Evolutionary conservation across 2,797 vertebrate genomes (phyloP).

Genomic region (Garrulus glandarius): DNA sequence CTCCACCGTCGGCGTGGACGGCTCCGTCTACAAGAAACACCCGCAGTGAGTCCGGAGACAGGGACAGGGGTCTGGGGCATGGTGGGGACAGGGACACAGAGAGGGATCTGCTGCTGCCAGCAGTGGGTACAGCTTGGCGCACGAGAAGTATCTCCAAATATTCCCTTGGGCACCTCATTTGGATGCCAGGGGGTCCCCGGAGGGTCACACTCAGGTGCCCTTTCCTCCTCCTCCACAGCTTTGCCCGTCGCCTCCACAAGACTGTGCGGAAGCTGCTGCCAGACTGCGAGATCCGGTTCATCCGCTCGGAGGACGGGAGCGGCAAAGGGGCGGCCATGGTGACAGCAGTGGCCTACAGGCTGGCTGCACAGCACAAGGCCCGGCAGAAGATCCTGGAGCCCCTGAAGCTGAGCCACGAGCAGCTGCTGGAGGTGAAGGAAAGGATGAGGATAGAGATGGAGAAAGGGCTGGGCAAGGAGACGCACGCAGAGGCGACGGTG

Average conservation of each 20-base stretch:
- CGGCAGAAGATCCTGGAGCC: constrained; percentile 83
- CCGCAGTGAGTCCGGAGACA: constrained; percentile 81
- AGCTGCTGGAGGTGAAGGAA: constrained; percentile 88
- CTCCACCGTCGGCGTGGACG: constrained; percentile 89
- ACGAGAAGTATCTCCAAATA: not conserved
- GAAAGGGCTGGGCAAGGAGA: constrained; percentile 81
- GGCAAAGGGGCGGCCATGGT: constrained; percentile 98
- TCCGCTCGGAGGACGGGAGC: constrained; percentile 90
- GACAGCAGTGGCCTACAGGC: constrained; percentile 90
- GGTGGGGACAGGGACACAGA: not conserved
- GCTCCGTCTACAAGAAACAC: constrained; percentile 94
- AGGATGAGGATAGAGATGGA: constrained; percentile 85
- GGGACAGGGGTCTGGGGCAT: not conserved
- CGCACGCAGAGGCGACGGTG: constrained; percentile 76
- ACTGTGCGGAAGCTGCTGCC: constrained; percentile 88
- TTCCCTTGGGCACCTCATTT: accelerated
- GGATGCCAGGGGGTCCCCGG: not conserved
- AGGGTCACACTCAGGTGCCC: not conserved
- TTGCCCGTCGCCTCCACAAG: constrained; percentile 89
- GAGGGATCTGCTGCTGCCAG: not conserved
- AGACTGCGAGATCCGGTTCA: constrained; percentile 90
- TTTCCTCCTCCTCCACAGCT: constrained; percentile 68
- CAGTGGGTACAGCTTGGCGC: accelerated
- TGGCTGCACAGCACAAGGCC: constrained; percentile 84
- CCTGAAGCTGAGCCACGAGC: constrained; percentile 81